Evolutionary conservation across 2,113 vertebrate genomes (phyloP).

Genomic region (Oxyruncus cristatus): DNA sequence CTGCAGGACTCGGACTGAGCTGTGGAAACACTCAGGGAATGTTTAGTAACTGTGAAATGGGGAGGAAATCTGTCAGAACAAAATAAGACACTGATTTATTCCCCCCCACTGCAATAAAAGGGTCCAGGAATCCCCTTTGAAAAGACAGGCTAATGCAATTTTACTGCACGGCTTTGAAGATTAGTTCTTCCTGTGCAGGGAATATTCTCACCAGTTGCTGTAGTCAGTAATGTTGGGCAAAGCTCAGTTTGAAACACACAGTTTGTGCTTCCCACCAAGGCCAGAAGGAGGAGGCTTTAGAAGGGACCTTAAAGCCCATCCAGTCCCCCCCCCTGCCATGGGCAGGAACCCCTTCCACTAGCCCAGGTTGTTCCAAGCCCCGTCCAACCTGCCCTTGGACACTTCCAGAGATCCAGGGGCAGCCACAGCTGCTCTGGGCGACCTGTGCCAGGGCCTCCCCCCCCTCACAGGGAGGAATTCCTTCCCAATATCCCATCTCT

Average conservation of each 20-base stretch:
- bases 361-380: background rate
- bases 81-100: background rate
- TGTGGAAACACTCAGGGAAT: background rate
- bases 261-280: background rate
- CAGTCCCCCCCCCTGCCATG: fast-evolving
- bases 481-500: background rate
- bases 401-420: background rate
- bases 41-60: background rate
- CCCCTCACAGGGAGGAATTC: background rate
- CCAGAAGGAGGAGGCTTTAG: background rate
- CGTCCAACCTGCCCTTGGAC: background rate
- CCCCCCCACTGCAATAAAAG: background rate
- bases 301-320: background rate
- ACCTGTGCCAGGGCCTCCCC: background rate
- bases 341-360: background rate
- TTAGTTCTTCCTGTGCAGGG: background rate
- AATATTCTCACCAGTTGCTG: background rate
- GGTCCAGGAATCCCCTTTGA: background rate
- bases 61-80: background rate
- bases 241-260: background rate
- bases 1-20: background rate
- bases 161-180: background rate
- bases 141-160: background rate
- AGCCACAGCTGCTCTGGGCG: background rate
- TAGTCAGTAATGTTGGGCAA: background rate